These are phyloP conservation scores for Harpagoxenus sublaevis DNA, from an alignment of 2,888 invertebrate species.

Conservation along the genomic window DNA sequence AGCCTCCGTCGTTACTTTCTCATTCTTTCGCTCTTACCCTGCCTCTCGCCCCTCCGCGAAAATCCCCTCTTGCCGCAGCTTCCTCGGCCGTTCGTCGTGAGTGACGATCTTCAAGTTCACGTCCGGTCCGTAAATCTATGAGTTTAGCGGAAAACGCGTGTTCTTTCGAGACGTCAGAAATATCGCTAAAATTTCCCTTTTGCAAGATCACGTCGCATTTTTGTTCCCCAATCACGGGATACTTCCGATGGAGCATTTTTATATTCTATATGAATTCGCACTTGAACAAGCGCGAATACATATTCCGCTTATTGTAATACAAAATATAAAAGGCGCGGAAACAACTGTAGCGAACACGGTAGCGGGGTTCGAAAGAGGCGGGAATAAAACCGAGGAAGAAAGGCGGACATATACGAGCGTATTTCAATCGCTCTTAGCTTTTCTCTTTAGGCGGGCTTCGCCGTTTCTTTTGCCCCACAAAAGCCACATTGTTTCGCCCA, in stretches of 20 bases:
- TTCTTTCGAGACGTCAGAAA: background rate
- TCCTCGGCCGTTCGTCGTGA: slow-evolving; percentile 9
- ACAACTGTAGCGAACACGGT: slow-evolving; percentile 40
- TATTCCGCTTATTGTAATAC: slow-evolving; percentile 30
- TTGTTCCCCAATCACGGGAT: background rate
- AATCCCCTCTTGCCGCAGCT: slow-evolving; percentile 4
- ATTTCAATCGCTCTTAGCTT: slow-evolving; percentile 82
- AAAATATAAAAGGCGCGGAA: slow-evolving; percentile 48
- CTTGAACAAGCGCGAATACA: background rate
- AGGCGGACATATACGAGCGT: slow-evolving; percentile 73
- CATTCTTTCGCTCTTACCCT: slow-evolving; percentile 61
- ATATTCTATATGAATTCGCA: slow-evolving; percentile 15
- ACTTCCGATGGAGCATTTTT: background rate
- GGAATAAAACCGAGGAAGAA: slow-evolving; percentile 43
- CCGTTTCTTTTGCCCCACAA: slow-evolving; percentile 77
- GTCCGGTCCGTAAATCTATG: background rate
- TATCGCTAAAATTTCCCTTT: background rate
- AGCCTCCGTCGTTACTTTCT: slow-evolving; percentile 69
- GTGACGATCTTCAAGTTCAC: slow-evolving; percentile 39
- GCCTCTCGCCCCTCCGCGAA: background rate
- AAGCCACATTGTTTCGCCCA: slow-evolving; percentile 81
- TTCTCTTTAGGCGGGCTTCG: slow-evolving; percentile 78
- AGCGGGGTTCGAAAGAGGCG: background rate
- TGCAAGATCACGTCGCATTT: background rate
- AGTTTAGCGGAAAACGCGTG: background rate